These are phyloP conservation scores for Drosophila pegasa DNA, from an alignment of 2,888 invertebrate genomes.

Conservation along the genomic window DNA sequence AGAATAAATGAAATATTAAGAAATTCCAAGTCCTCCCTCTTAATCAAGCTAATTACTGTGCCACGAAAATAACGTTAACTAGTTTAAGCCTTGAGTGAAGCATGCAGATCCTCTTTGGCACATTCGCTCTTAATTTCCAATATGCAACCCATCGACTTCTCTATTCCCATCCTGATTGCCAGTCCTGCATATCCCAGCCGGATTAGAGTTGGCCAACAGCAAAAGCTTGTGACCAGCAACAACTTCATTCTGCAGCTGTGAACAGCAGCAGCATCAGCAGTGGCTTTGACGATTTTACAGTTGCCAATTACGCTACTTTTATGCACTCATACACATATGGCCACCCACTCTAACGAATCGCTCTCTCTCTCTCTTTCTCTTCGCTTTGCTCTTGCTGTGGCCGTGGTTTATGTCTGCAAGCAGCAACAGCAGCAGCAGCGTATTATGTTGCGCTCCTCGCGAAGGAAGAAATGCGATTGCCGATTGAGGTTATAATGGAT, in stretches of 20 bases:
- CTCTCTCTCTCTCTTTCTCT: constrained; percentile 8
- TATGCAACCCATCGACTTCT: constrained; percentile 18
- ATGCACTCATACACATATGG: constrained; percentile 30
- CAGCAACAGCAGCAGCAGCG: constrained; percentile 39
- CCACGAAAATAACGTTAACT: background rate
- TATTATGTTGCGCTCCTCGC: constrained; percentile 71
- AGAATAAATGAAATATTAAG: background rate
- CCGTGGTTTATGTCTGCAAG: constrained; percentile 58
- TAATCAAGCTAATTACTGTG: background rate
- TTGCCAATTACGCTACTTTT: constrained; percentile 33
- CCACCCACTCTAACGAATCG: constrained; percentile 17
- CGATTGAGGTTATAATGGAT: constrained; percentile 83
- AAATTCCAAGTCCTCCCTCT: background rate
- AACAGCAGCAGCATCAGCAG: constrained; percentile 10
- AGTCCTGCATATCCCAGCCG: constrained; percentile 17
- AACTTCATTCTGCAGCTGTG: constrained; percentile 39
- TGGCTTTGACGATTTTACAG: constrained; percentile 48
- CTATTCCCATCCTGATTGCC: constrained; percentile 32
- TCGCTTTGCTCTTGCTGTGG: constrained; percentile 2
- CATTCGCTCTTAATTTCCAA: constrained; percentile 26
- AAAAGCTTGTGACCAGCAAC: constrained; percentile 46
- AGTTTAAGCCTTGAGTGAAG: background rate
- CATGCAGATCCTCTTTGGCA: background rate
- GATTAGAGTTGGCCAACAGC: constrained; percentile 53
- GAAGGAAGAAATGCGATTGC: constrained; percentile 81